Conservation (phyloP, 1,140 invertebrate species). For the Drosophila tani region DNA sequence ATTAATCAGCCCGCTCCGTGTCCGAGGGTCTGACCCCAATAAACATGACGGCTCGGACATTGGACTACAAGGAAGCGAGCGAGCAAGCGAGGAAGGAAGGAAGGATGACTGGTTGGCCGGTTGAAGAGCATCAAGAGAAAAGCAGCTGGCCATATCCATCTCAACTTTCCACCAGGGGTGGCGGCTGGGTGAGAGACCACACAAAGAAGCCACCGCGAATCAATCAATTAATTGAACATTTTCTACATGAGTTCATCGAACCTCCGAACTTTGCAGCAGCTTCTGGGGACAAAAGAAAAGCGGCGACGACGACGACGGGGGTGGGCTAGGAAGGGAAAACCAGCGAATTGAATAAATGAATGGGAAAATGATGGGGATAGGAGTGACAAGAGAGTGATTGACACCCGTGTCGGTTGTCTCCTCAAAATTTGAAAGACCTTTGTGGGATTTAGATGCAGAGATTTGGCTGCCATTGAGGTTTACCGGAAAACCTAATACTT, state of each 20-base stretch:
- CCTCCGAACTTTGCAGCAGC: slow-evolving; percentile 47
- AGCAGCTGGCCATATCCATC: slow-evolving; percentile 28
- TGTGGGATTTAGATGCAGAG: neutral
- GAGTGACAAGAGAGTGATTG: slow-evolving; percentile 39
- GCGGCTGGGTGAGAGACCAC: slow-evolving; percentile 12
- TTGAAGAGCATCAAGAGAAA: slow-evolving; percentile 9
- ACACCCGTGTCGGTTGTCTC: slow-evolving; percentile 15
- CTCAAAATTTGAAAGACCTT: neutral
- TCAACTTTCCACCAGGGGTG: slow-evolving; percentile 18
- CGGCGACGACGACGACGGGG: neutral
- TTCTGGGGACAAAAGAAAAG: slow-evolving; percentile 40
- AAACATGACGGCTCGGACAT: slow-evolving; percentile 61
- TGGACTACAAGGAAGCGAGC: slow-evolving; percentile 40
- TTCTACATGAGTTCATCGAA: slow-evolving; percentile 77
- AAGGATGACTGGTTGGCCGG: slow-evolving; percentile 1
- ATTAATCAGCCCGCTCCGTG: slow-evolving; percentile 62
- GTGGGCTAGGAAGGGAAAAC: slow-evolving; percentile 30
- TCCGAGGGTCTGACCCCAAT: slow-evolving; percentile 66
- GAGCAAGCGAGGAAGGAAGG: slow-evolving; percentile 5
- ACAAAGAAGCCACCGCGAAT: slow-evolving; percentile 60
- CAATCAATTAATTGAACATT: slow-evolving; percentile 81
- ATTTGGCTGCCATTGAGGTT: neutral
- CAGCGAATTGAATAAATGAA: slow-evolving; percentile 56
- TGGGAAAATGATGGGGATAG: slow-evolving; percentile 43
- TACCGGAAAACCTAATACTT: neutral